Evolutionary conservation across 2,888 invertebrate species (phyloP).

Genomic region (Podotricha telesiphe): DNA sequence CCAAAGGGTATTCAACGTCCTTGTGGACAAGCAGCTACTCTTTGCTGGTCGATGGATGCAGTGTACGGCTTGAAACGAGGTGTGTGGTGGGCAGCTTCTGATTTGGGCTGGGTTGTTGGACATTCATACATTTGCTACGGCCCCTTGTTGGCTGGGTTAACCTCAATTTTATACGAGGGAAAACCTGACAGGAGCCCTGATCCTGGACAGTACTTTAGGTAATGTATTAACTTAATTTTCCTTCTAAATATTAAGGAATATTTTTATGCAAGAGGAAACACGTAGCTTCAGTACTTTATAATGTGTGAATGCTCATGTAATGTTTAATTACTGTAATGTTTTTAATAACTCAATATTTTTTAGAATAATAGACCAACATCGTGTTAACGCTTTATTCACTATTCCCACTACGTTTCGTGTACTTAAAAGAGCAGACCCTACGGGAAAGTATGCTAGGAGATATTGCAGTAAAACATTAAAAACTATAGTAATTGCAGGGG

Average conservation of each 20-base stretch:
- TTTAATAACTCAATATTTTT: conserved; percentile 8
- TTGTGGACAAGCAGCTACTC: conserved; percentile 92
- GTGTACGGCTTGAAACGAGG: conserved; percentile 91
- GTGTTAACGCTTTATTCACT: conserved; percentile 92
- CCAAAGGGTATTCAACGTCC: conserved; percentile 92
- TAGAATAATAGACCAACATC: conserved; percentile 94
- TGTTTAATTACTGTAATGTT: not conserved
- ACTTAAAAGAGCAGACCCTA: conserved; percentile 91
- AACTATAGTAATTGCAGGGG: conserved; percentile 93
- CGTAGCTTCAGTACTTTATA: not conserved
- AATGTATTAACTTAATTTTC: not conserved
- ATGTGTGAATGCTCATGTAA: not conserved
- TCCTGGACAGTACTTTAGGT: conserved; percentile 94
- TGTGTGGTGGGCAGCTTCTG: conserved; percentile 97
- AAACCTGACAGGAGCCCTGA: conserved; percentile 98
- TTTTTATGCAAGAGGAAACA: not conserved
- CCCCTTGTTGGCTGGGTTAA: conserved; percentile 91
- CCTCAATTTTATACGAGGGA: conserved; percentile 94
- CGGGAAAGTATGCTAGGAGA: conserved; percentile 86
- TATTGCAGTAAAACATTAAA: conserved; percentile 88
- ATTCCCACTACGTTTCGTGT: conserved; percentile 96
- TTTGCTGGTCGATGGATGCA: conserved; percentile 92
- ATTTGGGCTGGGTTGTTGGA: conserved; percentile 96
- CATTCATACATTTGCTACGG: conserved; percentile 98
- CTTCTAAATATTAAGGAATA: not conserved